A percentile compares a stretch with the other conserved stretches of the same genome.
Evolutionary conservation across 2,797 vertebrate genomes (phyloP).

Genomic region (Melanogrammus aeglefinus): DNA sequence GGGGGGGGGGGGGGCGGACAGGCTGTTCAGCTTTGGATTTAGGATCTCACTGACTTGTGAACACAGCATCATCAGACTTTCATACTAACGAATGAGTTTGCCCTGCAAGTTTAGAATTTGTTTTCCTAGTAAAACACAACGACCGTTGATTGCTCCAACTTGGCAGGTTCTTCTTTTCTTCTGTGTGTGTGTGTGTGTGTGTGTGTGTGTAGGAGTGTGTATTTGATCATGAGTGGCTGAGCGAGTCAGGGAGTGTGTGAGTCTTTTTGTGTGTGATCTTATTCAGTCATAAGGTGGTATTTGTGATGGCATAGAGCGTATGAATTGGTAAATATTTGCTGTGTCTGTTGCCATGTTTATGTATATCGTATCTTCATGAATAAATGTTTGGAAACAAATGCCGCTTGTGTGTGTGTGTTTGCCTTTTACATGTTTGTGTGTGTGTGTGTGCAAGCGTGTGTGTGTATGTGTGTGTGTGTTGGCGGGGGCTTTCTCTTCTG

Average conservation of each 20-base stretch:
- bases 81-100: too few species aligned
- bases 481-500: neutral
- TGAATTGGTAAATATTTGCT: neutral
- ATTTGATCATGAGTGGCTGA: neutral
- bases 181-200: neutral
- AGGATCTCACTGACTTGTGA: too few species aligned
- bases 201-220: neutral
- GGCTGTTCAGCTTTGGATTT: neutral
- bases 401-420: neutral
- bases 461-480: neutral
- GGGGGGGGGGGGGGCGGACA: too few species aligned
- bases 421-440: neutral
- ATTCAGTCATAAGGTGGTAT: neutral
- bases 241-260: neutral
- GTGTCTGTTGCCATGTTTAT: neutral
- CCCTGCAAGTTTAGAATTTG: neutral
- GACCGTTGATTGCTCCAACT: neutral
- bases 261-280: neutral
- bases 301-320: neutral
- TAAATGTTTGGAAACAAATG: neutral
- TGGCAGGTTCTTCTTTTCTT: neutral
- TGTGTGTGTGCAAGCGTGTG: neutral
- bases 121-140: neutral
- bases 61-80: neutral
- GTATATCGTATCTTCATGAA: neutral